phyloP scores from a whole-genome alignment of 1,140 invertebrate species.

The Leptonema lineaticorne region DNA sequence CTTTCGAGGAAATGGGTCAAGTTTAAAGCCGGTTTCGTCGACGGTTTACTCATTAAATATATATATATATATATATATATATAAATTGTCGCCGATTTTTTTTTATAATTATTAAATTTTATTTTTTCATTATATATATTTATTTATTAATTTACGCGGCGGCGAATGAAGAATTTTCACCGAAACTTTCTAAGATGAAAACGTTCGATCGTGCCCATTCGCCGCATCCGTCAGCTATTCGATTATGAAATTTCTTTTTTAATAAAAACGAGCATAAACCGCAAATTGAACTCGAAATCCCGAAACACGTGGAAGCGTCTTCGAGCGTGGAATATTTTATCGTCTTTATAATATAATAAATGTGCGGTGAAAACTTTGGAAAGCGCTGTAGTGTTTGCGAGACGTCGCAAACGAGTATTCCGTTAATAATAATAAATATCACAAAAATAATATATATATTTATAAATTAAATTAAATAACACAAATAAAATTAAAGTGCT shows the following conservation, averaged over 20 bases:
- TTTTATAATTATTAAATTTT: no score
- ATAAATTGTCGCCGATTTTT: neutral
- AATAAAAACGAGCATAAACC: neutral
- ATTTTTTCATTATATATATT: neutral
- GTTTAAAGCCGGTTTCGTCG: constrained; percentile 7
- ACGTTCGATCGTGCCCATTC: neutral
- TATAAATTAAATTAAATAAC: no score
- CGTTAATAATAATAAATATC: no score
- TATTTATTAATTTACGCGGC: no score
- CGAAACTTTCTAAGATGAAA: neutral
- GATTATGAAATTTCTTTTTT: constrained; percentile 13
- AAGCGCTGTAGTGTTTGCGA: no score
- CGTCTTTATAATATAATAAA: no score
- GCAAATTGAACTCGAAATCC: constrained; percentile 9
- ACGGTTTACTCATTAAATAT: neutral
- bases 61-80: neutral
- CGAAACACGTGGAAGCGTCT: constrained; percentile 3
- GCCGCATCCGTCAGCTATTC: neutral
- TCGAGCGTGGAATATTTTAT: constrained; percentile 18
- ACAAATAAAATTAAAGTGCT: no score
- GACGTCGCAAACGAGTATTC: no score
- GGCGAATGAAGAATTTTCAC: neutral
- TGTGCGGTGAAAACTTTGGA: no score
- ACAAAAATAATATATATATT: no score
- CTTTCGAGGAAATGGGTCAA: constrained; percentile 5